A percentile compares a stretch with the other conserved stretches of the same genome.
phyloP scores from a whole-genome alignment of 2,888 invertebrate genomes.

The Mesorhabditis belari region DNA sequence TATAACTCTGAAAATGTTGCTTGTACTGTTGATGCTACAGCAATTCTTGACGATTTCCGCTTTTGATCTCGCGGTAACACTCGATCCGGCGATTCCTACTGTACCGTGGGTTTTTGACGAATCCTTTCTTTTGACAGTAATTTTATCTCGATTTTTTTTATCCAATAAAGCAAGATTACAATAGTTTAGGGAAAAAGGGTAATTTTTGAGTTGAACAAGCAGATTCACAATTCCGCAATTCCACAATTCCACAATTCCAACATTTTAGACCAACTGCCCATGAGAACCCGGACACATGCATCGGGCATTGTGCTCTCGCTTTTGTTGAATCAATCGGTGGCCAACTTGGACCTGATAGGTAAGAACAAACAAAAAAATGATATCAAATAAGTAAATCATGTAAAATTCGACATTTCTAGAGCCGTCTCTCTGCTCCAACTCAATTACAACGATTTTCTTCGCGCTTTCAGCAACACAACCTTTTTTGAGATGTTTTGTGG shows the following conservation, averaged over 20 bases:
- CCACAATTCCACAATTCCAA: background rate
- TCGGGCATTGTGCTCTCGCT: slow-evolving; percentile 46
- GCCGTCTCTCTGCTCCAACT: slow-evolving; percentile 29
- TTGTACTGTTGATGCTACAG: too few species aligned
- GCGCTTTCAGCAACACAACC: slow-evolving; percentile 43
- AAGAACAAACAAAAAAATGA: background rate
- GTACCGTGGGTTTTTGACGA: slow-evolving; percentile 21
- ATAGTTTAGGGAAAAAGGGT: too few species aligned
- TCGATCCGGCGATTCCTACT: slow-evolving; percentile 42
- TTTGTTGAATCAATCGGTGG: slow-evolving; percentile 41
- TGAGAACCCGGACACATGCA: slow-evolving; percentile 42
- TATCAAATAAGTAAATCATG: background rate
- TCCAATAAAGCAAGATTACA: too few species aligned
- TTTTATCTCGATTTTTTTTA: background rate
- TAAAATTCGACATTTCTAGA: background rate
- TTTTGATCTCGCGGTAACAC: slow-evolving; percentile 17
- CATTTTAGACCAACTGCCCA: slow-evolving; percentile 30
- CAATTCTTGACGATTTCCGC: slow-evolving; percentile 1
- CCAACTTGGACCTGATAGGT: slow-evolving; percentile 34
- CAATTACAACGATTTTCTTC: slow-evolving; percentile 49
- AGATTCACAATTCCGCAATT: too few species aligned
- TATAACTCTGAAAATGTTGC: too few species aligned
- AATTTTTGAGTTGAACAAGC: too few species aligned
- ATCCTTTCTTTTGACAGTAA: background rate
- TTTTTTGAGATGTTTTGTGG: slow-evolving; percentile 49